These are phyloP conservation scores for Crypturellus tataupa DNA, from an alignment of 2,797 vertebrate genomes.

Conservation along the genomic window DNA sequence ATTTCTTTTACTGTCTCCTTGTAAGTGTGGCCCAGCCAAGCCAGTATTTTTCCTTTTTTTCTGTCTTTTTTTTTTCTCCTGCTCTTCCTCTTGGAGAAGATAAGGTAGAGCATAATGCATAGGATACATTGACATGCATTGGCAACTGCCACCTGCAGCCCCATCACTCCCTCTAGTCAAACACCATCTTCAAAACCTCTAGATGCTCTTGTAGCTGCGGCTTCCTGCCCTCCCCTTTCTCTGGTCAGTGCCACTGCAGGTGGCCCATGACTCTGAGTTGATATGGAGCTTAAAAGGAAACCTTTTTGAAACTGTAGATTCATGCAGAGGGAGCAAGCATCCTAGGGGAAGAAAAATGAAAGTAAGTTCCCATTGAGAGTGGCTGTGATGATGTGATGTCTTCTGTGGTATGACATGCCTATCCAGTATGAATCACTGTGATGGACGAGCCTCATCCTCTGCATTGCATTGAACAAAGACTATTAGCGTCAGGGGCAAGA, in stretches of 20 bases:
- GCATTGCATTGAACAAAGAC: not conserved
- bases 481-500: no score
- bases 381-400: not conserved
- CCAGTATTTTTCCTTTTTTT: no score
- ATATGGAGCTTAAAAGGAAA: not conserved
- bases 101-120: rapidly evolving
- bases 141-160: not conserved
- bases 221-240: not conserved
- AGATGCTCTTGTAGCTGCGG: not conserved
- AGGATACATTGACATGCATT: no score
- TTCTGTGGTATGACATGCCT: not conserved
- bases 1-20: not conserved
- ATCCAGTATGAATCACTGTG: not conserved
- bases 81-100: not conserved
- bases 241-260: not conserved
- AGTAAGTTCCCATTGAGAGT: not conserved
- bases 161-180: not conserved
- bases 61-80: not conserved
- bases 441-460: not conserved
- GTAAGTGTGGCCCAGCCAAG: not conserved
- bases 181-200: not conserved
- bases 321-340: not conserved
- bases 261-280: not conserved
- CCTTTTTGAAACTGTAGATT: not conserved
- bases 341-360: not conserved